These are phyloP conservation scores for Papilio glaucus DNA, from an alignment of 1,140 invertebrate species.

Conservation along the genomic window DNA sequence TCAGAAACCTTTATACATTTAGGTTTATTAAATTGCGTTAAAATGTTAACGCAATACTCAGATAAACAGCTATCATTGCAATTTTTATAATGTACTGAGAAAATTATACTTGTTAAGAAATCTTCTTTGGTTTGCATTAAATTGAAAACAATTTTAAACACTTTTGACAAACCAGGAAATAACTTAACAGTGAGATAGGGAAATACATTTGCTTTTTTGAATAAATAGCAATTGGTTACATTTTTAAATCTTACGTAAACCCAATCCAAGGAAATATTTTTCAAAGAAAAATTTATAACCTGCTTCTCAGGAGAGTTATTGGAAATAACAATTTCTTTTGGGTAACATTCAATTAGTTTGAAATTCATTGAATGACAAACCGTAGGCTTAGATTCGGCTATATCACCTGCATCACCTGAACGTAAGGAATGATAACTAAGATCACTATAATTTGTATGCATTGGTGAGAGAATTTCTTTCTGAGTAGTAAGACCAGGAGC, in stretches of 20 bases:
- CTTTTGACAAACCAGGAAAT: conserved; percentile 57
- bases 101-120: conserved; percentile 52
- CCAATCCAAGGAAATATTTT: conserved; percentile 53
- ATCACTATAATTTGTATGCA: conserved; percentile 51
- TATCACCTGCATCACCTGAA: background rate
- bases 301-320: conserved; percentile 49
- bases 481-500: conserved; percentile 45
- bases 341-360: conserved; percentile 49
- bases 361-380: conserved; percentile 43
- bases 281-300: conserved; percentile 56
- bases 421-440: conserved; percentile 42
- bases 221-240: conserved; percentile 49
- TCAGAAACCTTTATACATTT: conserved; percentile 50
- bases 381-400: conserved; percentile 40
- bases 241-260: conserved; percentile 53
- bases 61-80: conserved; percentile 35
- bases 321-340: conserved; percentile 51
- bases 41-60: conserved; percentile 53
- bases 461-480: conserved; percentile 51
- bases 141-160: conserved; percentile 57
- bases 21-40: conserved; percentile 41
- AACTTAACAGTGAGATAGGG: conserved; percentile 55
- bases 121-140: conserved; percentile 45
- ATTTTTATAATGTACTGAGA: conserved; percentile 58
- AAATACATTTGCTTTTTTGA: conserved; percentile 51